Conservation (phyloP, 2,113 vertebrate species). For the Cercopithecus mona region DNA sequence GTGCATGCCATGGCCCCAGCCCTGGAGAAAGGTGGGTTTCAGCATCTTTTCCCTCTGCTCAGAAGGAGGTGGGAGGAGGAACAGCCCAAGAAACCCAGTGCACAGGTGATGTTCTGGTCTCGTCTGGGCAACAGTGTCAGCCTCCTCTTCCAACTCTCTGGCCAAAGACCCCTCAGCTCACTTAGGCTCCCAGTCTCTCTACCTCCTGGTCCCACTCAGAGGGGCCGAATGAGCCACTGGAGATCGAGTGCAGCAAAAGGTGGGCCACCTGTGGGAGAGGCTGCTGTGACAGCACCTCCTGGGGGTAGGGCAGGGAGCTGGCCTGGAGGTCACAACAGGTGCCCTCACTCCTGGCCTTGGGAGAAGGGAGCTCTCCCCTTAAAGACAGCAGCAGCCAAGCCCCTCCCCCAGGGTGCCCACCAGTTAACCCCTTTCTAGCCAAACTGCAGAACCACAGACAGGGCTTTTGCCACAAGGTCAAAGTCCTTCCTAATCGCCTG, state of each 20-base stretch:
- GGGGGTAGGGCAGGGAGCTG: neutral
- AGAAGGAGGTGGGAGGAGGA: neutral
- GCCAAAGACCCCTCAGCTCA: neutral
- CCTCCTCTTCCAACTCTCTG: neutral
- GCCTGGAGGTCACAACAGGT: neutral
- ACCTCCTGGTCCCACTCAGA: neutral
- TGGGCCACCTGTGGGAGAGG: slow-evolving; percentile 11
- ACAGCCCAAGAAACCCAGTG: neutral
- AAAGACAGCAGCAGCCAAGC: neutral
- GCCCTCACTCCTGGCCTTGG: neutral
- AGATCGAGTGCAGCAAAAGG: neutral
- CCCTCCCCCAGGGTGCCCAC: neutral
- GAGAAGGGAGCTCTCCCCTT: neutral
- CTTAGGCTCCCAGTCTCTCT: neutral
- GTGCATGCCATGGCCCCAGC: neutral
- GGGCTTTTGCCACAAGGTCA: slow-evolving; percentile 22
- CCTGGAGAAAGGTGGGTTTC: neutral
- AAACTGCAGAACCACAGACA: neutral
- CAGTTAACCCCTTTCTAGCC: neutral
- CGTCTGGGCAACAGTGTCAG: neutral
- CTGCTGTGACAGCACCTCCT: neutral
- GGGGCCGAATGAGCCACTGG: neutral
- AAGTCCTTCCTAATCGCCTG: neutral
- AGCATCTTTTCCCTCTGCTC: neutral
- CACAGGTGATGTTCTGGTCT: neutral